Percentiles rank a stretch among this genome's conserved stretches.
phyloP scores from a whole-genome alignment of 1,140 invertebrate genomes.

The Drosophila parabipectinata region DNA sequence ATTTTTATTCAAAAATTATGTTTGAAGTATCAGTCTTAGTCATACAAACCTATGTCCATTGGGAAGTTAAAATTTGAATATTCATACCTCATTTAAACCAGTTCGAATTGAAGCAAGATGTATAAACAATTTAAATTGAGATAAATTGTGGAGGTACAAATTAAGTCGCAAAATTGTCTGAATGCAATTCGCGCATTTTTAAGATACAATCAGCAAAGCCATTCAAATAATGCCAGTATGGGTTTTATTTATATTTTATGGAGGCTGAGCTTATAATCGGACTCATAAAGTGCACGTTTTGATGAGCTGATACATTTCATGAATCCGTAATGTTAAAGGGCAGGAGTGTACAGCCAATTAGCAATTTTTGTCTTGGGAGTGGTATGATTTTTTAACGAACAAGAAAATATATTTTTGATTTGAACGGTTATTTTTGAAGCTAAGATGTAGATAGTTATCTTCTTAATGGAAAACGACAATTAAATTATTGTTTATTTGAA shows the following conservation, averaged over 20 bases:
- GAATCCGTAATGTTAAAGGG: conserved; percentile 15
- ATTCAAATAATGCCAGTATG: conserved; percentile 21
- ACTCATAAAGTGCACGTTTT: conserved; percentile 44
- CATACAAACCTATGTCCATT: neutral
- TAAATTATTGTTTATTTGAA: too few species aligned
- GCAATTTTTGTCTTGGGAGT: conserved; percentile 13
- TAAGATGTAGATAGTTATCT: neutral
- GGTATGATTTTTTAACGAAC: neutral
- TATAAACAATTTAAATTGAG: conserved; percentile 37
- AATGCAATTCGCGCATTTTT: conserved; percentile 36
- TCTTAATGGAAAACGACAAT: neutral
- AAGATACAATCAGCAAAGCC: conserved; percentile 36
- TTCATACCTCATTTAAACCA: conserved; percentile 22
- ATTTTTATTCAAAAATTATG: too few species aligned
- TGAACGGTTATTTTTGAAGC: neutral
- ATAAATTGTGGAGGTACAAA: conserved; percentile 43
- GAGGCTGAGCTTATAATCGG: conserved; percentile 31
- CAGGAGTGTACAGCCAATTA: conserved; percentile 25
- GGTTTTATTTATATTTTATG: conserved; percentile 47
- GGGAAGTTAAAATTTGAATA: conserved; percentile 1
- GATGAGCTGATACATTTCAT: conserved; percentile 37
- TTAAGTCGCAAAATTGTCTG: conserved; percentile 43
- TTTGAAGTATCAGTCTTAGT: neutral
- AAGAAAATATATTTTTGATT: neutral
- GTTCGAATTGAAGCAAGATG: conserved; percentile 27